Base-by-base conservation (phyloP, 2,113 vertebrate genomes). In the Phoxinus phoxinus region DNA sequence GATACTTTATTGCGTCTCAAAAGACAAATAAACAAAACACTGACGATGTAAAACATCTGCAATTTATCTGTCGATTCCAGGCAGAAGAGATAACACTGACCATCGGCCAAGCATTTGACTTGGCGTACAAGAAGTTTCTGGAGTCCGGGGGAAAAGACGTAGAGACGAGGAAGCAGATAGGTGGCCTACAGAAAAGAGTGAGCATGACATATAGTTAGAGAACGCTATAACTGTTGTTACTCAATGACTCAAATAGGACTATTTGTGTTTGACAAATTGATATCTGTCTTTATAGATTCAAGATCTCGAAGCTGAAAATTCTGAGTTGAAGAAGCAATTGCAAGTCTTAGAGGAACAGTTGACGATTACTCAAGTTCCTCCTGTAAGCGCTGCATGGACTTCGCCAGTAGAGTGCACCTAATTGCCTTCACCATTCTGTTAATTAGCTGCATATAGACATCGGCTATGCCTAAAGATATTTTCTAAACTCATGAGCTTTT, bases 141-240 rank as follows among this genome's bases (percentile, higher is more conserved):
- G 98, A 99, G 93, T 99, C 98, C 0, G 98, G 98, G 90, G 98
- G 98, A 89, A 99, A 99, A 95, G 98, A 99, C 27, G 98, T 99
- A 84, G 98, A 99, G 89, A 97, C 98, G 37, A 96, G 98, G 91
- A 99, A 99, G 93, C 98, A 99, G 95, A 98, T 99, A 72, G 97
- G 97, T 87, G 96, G 89, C 59, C 93, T 99, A 80, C 97, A 99
- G 93, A 99, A 98, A 93, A 95, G 97, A 95, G 98, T 99, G 93
- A 90, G 97, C 92, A 85, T 73, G n/a, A 63, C 46, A 13, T 73
- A 19, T 9, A 56, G 51, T 53, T 77, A 25, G 11, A 44, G 23
- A 73, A 44, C 0, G 23, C 37, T n/a, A 46, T 73, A 7, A 63
- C 59, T 63, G n/a, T 11, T 6, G 19, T 5, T 63, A 6, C n/a